Base-by-base conservation (phyloP, 2,888 invertebrate species). In the Macaria liturata region DNA sequence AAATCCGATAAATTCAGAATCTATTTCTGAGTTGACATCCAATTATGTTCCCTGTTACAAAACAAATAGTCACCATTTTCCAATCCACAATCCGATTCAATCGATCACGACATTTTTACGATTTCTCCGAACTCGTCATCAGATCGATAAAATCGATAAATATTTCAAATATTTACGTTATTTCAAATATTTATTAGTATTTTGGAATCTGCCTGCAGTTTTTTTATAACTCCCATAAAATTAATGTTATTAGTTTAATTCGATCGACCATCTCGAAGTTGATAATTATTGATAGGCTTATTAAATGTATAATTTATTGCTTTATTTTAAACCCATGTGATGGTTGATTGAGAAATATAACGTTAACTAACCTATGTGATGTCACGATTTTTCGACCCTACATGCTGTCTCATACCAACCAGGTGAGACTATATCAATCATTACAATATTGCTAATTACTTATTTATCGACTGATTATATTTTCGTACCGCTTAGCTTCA, bases 261-360 rank as follows among this genome's bases (percentile, higher is more conserved):
- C 31, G 45, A 39, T 51, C 45, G 30, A n/a, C 7, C 31, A 45
- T 51, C 30, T 45, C 45, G 6, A 30, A 30, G 30, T 44, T 51
- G n/a, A 4, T 37, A 51, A 51, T 45, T 51, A 45, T 51, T 39
- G 51, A 51, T 44, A 34, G 44, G 34, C 45, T 51, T 45, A 51
- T 44, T 44, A 44, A 51, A 48, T 42, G 9, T 42, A 3, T 51
- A 44, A 51, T 51, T 51, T 61, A 54, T 64, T 47, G 54, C 54
- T 44, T 57, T n/a, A n/a, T n/a, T n/a, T n/a, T 51, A 47, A 54
- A n/a, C 44, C 43, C 9, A 45, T 45, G 30, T 45, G 9, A 37
- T 39, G 31, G 45, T 30, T 51, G 45, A 46, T 37, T 51, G 44
- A 51, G 51, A 45, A 51, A 51, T 45, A 37, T 34, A 4, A 44